phyloP scores from a whole-genome alignment of 2,797 vertebrate genomes.

The Pseudomugil gertrudae region DNA sequence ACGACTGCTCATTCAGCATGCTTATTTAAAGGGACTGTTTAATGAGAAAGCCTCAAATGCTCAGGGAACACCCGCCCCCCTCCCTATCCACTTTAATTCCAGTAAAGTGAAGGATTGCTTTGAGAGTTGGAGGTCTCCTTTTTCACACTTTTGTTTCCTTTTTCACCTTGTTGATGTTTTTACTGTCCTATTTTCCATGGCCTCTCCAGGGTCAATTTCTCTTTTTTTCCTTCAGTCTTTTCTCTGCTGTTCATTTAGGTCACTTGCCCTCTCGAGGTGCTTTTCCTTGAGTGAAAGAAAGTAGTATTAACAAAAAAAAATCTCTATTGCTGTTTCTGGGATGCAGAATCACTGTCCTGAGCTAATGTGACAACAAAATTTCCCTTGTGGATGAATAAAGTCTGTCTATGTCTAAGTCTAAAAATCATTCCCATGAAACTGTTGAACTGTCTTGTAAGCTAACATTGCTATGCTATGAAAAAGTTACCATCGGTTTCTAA shows the following conservation, averaged over 20 bases:
- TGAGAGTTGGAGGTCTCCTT: constrained; percentile 25
- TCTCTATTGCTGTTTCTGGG: too few species aligned
- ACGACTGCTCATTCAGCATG: constrained; percentile 69
- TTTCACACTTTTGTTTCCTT: constrained; percentile 53
- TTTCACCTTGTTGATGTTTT: constrained; percentile 12
- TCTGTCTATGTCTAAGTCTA: too few species aligned
- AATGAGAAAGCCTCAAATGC: constrained; percentile 49
- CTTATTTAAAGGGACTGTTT: constrained; percentile 56
- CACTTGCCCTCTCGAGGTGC: constrained; percentile 48
- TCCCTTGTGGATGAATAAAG: too few species aligned
- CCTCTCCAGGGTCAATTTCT: constrained; percentile 17
- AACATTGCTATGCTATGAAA: constrained; percentile 67
- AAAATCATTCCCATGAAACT: constrained; percentile 66
- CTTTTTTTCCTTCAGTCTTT: constrained; percentile 24
- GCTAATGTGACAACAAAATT: too few species aligned
- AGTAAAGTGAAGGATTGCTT: constrained; percentile 28
- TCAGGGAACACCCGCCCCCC: constrained; percentile 34
- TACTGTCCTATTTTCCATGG: constrained; percentile 36
- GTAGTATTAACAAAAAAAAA: constrained; percentile 47
- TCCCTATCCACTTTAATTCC: not conserved
- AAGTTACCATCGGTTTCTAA: constrained; percentile 59
- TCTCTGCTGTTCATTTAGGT: constrained; percentile 48
- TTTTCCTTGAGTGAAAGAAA: constrained; percentile 41
- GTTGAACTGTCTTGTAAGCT: constrained; percentile 52
- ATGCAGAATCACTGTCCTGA: too few species aligned